Conservation (phyloP, 2,797 vertebrate species). For the Potorous gilbertii region DNA sequence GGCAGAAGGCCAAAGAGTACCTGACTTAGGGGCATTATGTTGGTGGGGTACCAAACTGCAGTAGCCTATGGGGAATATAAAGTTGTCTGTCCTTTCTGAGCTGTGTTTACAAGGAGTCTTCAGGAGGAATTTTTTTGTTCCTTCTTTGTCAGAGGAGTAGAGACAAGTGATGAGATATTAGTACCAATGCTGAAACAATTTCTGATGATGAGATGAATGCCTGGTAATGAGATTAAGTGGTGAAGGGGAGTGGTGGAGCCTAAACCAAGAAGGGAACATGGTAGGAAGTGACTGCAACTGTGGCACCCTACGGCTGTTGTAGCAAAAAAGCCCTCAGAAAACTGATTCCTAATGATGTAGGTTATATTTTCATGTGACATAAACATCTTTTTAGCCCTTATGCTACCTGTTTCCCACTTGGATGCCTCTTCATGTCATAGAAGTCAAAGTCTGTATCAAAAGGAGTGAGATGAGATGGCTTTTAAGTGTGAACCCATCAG, state of each 20-base stretch:
- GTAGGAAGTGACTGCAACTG: neutral
- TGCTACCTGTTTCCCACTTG: neutral
- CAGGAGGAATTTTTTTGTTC: neutral
- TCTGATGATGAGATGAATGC: neutral
- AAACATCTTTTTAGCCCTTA: neutral
- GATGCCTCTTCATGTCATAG: neutral
- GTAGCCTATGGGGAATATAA: no score
- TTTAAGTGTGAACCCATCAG: no score
- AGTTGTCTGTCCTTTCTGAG: neutral
- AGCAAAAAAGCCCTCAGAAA: neutral
- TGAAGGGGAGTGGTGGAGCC: neutral
- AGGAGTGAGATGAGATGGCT: no score
- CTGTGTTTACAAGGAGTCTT: neutral
- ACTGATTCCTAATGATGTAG: neutral
- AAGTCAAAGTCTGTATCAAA: no score
- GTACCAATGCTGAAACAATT: neutral
- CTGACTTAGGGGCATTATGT: neutral
- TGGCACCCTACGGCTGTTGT: neutral
- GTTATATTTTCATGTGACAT: neutral
- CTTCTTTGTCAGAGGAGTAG: neutral
- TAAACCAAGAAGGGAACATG: neutral
- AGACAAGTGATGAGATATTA: neutral
- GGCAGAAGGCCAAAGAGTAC: neutral
- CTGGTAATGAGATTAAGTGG: neutral
- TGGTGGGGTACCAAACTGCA: neutral